phyloP scores from a whole-genome alignment of 2,888 invertebrate genomes.

The Aproaerema taeniolella region DNA sequence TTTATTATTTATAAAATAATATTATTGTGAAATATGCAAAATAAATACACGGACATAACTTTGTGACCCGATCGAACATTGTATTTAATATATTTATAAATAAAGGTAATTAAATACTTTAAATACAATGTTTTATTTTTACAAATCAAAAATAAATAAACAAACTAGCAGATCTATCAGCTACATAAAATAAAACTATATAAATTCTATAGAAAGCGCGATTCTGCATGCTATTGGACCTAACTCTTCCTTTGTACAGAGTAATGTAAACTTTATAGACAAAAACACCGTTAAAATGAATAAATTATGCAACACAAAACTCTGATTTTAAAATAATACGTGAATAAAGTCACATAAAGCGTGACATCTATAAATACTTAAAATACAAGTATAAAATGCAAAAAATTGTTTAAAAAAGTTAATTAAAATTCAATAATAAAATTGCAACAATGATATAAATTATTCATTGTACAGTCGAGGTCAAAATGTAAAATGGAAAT shows the following conservation, averaged over 20 bases:
- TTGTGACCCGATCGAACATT: conserved; percentile 32
- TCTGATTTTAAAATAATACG: conserved; percentile 25
- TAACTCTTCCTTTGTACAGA: conserved; percentile 40
- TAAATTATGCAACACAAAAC: conserved; percentile 69
- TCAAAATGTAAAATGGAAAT: conserved; percentile 14
- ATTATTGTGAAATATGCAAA: conserved; percentile 1
- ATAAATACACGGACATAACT: conserved; percentile 20
- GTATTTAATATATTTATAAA: conserved; percentile 2
- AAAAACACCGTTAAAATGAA: conserved; percentile 58
- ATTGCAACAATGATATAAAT: conserved; percentile 12
- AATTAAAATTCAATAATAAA: conserved; percentile 15
- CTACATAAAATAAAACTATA: conserved; percentile 18
- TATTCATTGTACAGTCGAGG: conserved; percentile 13
- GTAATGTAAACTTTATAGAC: conserved; percentile 51
- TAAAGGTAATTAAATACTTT: not conserved
- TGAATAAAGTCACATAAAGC: too few relatives aligned
- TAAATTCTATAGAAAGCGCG: conserved; percentile 28
- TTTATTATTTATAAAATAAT: conserved; percentile 1
- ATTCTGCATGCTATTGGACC: conserved; percentile 30
- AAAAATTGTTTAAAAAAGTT: too few relatives aligned
- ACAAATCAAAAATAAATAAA: conserved; percentile 31
- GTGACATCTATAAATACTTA: too few relatives aligned
- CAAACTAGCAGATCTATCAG: conserved; percentile 68
- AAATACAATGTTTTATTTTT: not conserved
- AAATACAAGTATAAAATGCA: conserved; percentile 13